phyloP scores from a whole-genome alignment of 2,888 invertebrate genomes.

The Myathropa florea region DNA sequence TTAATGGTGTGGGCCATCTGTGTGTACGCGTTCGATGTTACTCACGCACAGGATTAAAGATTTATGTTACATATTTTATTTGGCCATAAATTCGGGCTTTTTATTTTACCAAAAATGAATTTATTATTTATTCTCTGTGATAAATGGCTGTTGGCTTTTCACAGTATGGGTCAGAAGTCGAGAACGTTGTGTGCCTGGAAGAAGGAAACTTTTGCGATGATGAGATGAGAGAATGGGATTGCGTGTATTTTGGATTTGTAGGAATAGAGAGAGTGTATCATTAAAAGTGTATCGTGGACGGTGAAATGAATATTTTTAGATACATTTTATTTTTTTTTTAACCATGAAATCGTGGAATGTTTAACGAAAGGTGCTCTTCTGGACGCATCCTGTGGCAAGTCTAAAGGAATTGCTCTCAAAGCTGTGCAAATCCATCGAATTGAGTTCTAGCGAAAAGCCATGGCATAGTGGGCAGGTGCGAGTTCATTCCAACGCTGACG shows the following conservation, averaged over 20 bases:
- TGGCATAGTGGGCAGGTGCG: too few relatives aligned
- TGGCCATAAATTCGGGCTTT: conserved; percentile 72
- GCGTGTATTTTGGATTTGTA: not conserved
- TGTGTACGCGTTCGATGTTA: conserved; percentile 63
- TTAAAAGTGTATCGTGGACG: too few relatives aligned
- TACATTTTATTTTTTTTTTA: too few relatives aligned
- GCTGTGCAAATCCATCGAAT: too few relatives aligned
- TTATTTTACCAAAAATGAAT: conserved; percentile 69
- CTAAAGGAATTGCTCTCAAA: too few relatives aligned
- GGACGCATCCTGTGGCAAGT: too few relatives aligned
- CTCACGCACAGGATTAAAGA: conserved; percentile 72
- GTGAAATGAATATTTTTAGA: too few relatives aligned
- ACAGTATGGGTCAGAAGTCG: conserved; percentile 33
- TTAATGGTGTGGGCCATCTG: conserved; percentile 62
- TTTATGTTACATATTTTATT: conserved; percentile 72
- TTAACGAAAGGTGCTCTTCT: too few relatives aligned
- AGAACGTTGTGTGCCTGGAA: not conserved
- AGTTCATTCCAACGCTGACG: too few relatives aligned
- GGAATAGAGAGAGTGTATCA: too few relatives aligned
- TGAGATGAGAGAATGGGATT: not conserved
- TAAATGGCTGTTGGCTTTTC: conserved; percentile 37
- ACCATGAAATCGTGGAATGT: too few relatives aligned
- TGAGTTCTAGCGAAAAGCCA: too few relatives aligned
- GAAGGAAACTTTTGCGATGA: not conserved
- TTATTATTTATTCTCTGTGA: conserved; percentile 71